Base-by-base conservation (phyloP, 2,113 vertebrate species). In the Calyptommatus sinebrachiatus region DNA sequence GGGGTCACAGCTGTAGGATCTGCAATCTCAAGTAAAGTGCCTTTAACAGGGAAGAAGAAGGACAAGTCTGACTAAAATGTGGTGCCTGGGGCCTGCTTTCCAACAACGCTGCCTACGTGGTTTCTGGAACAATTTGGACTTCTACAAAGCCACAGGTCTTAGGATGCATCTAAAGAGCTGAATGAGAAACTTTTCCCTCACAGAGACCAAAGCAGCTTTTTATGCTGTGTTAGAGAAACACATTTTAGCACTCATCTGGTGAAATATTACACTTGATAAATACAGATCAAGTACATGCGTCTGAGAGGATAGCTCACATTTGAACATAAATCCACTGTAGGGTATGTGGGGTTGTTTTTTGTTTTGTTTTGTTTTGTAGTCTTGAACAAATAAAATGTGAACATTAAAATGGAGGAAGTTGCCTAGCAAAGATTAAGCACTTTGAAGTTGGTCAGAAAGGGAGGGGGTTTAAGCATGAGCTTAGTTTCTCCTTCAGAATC, bases 11-110 rank as follows among this genome's bases (percentile, higher is more conserved):
- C 97, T 29, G 96, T 98, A 11, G 97, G 97, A 71, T 98, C 97
- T 35, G 97, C 97, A n/a, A 97, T 99, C 76, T 96, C 91, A 88
- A 97, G 90, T 91, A 99, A 96, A 96, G 96, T 98, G 94, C 97
- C 97, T 87, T 94, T 96, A 88, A 93, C 96, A 50, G 96, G 97
- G 87, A 99, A 98, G 94, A 99, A 99, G 92, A 99, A 98, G 90
- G 98, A 99, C 94, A 99, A 99, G 89, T 98, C 97, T 91, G 98
- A 99, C 92, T 99, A 96, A 95, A 84, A 67, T 21, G 84, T 35
- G 35, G 31, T 18, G 22, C 90, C 90, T 88, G 89, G 86, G 73
- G 80, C 26, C 0, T 81, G 28, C 57, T 85, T 60, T 50, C 88
- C 81, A 89, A 63, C 80, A 88, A 89, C 81, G 83, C 71, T 84